Percentiles rank a stretch among this genome's conserved stretches.
Evolutionary conservation across 1,140 invertebrate genomes (phyloP).

Genomic region (Penaeus vannamei): DNA sequence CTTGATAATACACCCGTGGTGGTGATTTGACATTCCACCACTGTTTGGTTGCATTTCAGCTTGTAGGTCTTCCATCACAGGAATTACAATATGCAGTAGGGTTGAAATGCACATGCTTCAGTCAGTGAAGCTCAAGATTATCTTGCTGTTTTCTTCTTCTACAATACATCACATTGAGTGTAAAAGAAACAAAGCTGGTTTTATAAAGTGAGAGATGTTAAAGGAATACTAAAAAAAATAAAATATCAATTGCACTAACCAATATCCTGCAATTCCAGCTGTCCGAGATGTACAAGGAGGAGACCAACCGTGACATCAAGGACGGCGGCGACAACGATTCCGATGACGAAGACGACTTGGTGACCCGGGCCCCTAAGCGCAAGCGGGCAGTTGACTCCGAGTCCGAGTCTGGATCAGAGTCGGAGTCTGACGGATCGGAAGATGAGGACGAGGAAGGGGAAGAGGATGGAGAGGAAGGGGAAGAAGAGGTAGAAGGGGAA

Average conservation of each 20-base stretch:
- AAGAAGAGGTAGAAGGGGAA: constrained; percentile 5
- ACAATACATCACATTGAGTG: too few relatives aligned
- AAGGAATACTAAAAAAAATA: too few relatives aligned
- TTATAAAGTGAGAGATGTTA: too few relatives aligned
- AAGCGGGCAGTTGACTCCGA: constrained; percentile 46
- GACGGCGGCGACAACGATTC: constrained; percentile 30
- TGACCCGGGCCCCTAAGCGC: constrained; percentile 22
- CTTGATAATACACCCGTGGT: too few relatives aligned
- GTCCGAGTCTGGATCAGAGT: constrained; percentile 38
- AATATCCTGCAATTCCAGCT: not conserved
- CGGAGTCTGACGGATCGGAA: not conserved
- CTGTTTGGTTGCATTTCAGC: too few relatives aligned
- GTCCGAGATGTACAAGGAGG: constrained; percentile 57
- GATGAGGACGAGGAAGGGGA: constrained; percentile 29
- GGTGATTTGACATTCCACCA: too few relatives aligned
- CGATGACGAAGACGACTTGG: constrained; percentile 48
- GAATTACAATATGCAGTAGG: too few relatives aligned
- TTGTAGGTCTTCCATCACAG: too few relatives aligned
- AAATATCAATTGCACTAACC: not conserved
- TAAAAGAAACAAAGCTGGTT: too few relatives aligned
- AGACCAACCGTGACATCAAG: constrained; percentile 38
- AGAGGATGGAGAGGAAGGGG: constrained; percentile 24
- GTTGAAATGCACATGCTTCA: too few relatives aligned
- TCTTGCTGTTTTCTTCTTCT: too few relatives aligned
- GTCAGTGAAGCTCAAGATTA: too few relatives aligned